Evolutionary conservation across 2,797 vertebrate species (phyloP), one percentile per base, ranked within the genome.

Genomic region (Acrossocheilus fasciatus): DNA sequence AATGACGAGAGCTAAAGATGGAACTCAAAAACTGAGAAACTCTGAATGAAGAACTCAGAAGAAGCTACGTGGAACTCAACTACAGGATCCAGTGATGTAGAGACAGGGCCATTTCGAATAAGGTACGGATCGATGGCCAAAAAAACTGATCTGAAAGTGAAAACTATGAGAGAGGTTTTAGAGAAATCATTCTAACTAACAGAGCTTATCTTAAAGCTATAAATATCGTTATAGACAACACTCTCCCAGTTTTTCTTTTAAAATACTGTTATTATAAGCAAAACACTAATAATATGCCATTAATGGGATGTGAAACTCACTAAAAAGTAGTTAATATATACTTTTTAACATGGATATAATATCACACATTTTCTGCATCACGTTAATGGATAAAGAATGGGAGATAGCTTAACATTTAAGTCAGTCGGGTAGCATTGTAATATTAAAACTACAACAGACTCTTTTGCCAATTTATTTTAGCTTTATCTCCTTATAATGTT

Each of bases 201-300:
- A 70, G 9, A 52, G 84, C 54, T 75, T 52, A 12, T 73, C 36
- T 72, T 73, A 64, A 62, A 73, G 47, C 36, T 78, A 64, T 59
- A 76, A 12, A 14, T n/a, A 12, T 84, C 23, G 9, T 81, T 86
- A 89, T 79, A 45, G 86, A 90, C 36, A n/a, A 66, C 50, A 18
- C 68, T 94, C 91, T 92, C 94, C 91, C 93, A 93, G 85, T 91
- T 93, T 92, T 93, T 92, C 92, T 94, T 95, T 95, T 93, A 92
- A 91, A 87, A 82, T 50, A 73, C n/a, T 4, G n/a, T 26, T 73
- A 59, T 62, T 79, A 23, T 23, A 68, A 10, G 34, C 18, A 57
- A 81, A 88, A 82, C 72, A 69, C 39, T 82, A 73, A 52, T 52
- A 82, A 62, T 64, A 64, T 66, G 59, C n/a, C 26, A 41, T 85